phyloP scores from a whole-genome alignment of 2,888 invertebrate genomes.

The Ochlodes sylvanus region DNA sequence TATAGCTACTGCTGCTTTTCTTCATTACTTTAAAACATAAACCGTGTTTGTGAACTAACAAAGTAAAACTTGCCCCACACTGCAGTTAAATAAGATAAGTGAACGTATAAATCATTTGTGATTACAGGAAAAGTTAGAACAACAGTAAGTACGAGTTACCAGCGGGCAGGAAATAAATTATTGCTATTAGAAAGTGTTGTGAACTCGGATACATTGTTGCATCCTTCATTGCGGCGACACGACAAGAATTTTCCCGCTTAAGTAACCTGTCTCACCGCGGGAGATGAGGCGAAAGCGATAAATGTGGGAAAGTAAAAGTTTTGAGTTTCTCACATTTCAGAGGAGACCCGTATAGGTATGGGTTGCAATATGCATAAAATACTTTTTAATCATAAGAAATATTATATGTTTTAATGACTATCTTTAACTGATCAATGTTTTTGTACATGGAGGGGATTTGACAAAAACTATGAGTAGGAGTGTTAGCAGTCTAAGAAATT shows the following conservation, averaged over 20 bases:
- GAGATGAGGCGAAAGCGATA: not conserved
- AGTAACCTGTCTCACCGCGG: not conserved
- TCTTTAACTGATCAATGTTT: no score
- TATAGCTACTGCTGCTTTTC: no score
- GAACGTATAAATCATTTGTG: slow-evolving; percentile 20
- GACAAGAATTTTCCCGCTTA: slow-evolving; percentile 14
- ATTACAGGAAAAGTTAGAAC: slow-evolving; percentile 20
- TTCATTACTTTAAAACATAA: no score
- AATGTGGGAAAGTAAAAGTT: not conserved
- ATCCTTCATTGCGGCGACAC: slow-evolving; percentile 10
- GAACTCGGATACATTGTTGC: slow-evolving; percentile 23
- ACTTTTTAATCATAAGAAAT: no score
- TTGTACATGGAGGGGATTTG: no score
- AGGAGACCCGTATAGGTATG: no score
- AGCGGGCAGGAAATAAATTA: slow-evolving; percentile 23
- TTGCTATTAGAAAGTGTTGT: slow-evolving; percentile 24
- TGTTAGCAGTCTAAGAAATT: no score
- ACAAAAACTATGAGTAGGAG: no score
- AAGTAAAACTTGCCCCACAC: not conserved
- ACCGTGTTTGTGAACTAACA: not conserved
- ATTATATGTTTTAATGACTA: no score
- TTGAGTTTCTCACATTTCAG: no score
- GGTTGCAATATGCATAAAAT: no score
- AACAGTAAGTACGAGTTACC: slow-evolving; percentile 9
- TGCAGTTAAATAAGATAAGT: slow-evolving; percentile 11